phyloP scores from a whole-genome alignment of 2,888 invertebrate species.

The Dorcus hopei region DNA sequence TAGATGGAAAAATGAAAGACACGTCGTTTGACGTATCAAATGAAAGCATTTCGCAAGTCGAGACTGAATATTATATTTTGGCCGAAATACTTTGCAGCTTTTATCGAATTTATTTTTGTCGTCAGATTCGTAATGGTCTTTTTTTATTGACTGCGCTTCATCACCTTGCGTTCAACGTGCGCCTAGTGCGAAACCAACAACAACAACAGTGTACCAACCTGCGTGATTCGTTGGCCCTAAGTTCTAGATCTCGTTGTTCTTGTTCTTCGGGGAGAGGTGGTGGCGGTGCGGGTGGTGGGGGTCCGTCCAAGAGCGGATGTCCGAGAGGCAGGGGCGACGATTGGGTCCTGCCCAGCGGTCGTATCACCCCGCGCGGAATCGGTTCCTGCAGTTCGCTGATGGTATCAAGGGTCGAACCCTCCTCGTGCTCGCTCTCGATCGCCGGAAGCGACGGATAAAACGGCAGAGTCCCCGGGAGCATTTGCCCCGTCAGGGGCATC shows the following conservation, averaged over 20 bases:
- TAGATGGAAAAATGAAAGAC: too few species aligned
- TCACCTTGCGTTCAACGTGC: too few species aligned
- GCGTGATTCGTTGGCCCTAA: constrained; percentile 50
- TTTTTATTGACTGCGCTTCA: too few species aligned
- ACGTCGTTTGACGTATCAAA: too few species aligned
- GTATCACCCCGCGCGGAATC: constrained; percentile 45
- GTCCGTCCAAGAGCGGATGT: constrained; percentile 70
- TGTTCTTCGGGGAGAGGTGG: constrained; percentile 55
- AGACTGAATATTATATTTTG: too few species aligned
- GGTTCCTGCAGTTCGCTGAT: constrained; percentile 49
- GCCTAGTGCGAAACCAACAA: too few species aligned
- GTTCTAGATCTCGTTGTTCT: constrained; percentile 47
- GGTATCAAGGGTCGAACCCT: constrained; percentile 47
- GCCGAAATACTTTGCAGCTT: too few species aligned
- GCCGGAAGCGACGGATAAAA: constrained; percentile 68
- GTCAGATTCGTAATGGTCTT: too few species aligned
- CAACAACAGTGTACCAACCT: constrained; percentile 33
- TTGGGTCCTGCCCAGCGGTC: constrained; percentile 89
- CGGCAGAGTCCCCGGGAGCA: constrained; percentile 65
- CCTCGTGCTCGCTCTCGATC: constrained; percentile 56
- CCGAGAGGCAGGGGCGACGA: constrained; percentile 89
- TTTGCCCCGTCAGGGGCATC: constrained; percentile 62
- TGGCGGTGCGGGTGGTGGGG: constrained; percentile 36
- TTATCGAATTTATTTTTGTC: too few species aligned
- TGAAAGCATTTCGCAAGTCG: too few species aligned